These are phyloP conservation scores for Thereva nobilitata DNA, from an alignment of 2,888 invertebrate genomes.

Conservation along the genomic window DNA sequence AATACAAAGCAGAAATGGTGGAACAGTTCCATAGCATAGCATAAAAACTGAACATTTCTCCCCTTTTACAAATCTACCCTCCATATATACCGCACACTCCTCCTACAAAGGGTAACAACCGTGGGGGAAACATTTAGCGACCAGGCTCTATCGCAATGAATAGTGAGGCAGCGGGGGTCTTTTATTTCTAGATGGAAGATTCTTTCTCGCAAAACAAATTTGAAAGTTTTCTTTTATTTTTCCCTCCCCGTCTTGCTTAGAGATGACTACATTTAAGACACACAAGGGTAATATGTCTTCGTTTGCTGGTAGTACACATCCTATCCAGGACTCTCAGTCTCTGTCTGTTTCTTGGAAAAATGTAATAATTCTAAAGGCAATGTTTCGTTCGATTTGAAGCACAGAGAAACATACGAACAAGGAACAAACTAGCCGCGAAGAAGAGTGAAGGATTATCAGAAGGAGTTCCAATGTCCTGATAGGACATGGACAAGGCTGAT, in stretches of 20 bases:
- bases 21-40: not conserved
- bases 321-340: constrained; percentile 35
- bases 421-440: too few species aligned
- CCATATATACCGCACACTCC: not conserved
- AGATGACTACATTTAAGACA: constrained; percentile 12
- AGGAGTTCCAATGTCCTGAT: too few species aligned
- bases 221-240: not conserved
- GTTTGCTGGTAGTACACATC: constrained; percentile 31
- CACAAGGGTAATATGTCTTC: constrained; percentile 29
- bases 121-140: constrained; percentile 22
- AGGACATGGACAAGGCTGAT: too few species aligned
- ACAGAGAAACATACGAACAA: constrained; percentile 12
- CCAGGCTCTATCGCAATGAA: not conserved
- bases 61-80: not conserved
- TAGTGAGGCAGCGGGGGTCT: too few species aligned
- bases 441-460: too few species aligned
- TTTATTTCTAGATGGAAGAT: not conserved
- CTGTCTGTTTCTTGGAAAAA: constrained; percentile 39
- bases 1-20: constrained; percentile 11
- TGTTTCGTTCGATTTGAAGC: constrained; percentile 20
- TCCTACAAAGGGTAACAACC: not conserved
- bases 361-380: constrained; percentile 39
- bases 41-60: not conserved
- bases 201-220: not conserved
- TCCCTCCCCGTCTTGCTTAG: not conserved